These are phyloP conservation scores for Eupithecia subumbrata DNA, from an alignment of 2,888 invertebrate genomes.

Conservation along the genomic window DNA sequence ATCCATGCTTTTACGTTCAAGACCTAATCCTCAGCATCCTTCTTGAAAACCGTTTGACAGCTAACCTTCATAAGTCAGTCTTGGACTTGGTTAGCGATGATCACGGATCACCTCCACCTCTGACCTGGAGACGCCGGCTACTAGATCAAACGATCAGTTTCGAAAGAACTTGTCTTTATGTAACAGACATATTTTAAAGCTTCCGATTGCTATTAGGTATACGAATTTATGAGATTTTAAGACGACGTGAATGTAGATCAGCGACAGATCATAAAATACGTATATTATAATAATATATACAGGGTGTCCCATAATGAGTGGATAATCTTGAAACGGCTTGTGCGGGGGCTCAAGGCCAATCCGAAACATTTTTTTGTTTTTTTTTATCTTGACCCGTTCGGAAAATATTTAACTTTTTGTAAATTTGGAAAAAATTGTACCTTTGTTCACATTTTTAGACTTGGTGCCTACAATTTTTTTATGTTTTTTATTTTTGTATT, in stretches of 20 bases:
- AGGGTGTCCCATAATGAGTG: too few species aligned
- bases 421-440: too few species aligned
- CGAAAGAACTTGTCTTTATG: neutral
- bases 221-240: neutral
- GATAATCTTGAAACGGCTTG: too few species aligned
- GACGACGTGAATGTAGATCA: neutral
- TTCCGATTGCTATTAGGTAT: neutral
- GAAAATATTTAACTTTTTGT: too few species aligned
- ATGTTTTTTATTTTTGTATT: too few species aligned
- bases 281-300: too few species aligned
- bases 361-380: too few species aligned
- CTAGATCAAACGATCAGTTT: conserved; percentile 11
- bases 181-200: neutral
- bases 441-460: too few species aligned
- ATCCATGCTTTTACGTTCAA: neutral
- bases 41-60: conserved; percentile 1
- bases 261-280: neutral
- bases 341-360: too few species aligned
- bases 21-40: neutral
- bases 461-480: too few species aligned
- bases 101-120: conserved; percentile 22
- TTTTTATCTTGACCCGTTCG: too few species aligned
- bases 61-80: conserved; percentile 18
- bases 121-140: conserved; percentile 30
- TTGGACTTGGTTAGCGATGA: conserved; percentile 19